These are phyloP conservation scores for Temnothorax ravouxi DNA, from an alignment of 2,888 invertebrate genomes.

Conservation along the genomic window DNA sequence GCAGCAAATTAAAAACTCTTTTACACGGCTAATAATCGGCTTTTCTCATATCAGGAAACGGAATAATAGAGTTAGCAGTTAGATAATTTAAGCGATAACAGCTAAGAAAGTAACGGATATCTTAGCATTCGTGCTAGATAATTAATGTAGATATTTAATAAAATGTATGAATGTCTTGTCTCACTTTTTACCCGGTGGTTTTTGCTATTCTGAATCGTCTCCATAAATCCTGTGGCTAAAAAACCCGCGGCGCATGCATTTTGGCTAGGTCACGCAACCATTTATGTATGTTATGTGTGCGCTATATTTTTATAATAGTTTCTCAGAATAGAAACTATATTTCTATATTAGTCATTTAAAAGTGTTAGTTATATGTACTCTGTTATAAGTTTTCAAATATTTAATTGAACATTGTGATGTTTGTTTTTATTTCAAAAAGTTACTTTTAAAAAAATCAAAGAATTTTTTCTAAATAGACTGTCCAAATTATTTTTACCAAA, in stretches of 20 bases:
- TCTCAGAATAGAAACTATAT: not conserved
- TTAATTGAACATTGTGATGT: not conserved
- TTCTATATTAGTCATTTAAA: not conserved
- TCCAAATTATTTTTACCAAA: not conserved
- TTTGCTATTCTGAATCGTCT: slow-evolving; percentile 35
- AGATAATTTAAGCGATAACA: slow-evolving; percentile 17
- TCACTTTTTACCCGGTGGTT: slow-evolving; percentile 17
- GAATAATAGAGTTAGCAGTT: not conserved
- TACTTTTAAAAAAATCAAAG: not conserved
- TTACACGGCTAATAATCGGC: slow-evolving; percentile 27
- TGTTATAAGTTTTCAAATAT: not conserved
- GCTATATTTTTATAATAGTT: slow-evolving; percentile 10
- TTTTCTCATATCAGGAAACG: slow-evolving; percentile 3
- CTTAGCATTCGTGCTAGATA: slow-evolving; percentile 29
- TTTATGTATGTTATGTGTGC: not conserved
- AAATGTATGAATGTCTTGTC: slow-evolving; percentile 22
- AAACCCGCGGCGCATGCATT: not conserved
- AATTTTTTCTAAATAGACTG: not conserved
- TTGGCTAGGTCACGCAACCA: not conserved
- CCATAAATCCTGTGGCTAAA: slow-evolving; percentile 26
- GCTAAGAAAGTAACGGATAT: slow-evolving; percentile 17
- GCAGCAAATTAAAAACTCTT: slow-evolving; percentile 27
- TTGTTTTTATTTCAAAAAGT: not conserved
- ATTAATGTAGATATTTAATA: slow-evolving; percentile 36
- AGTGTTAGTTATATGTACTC: not conserved